Percentiles rank a stretch among this genome's conserved stretches.
phyloP scores from a whole-genome alignment of 1,140 invertebrate genomes.

The Neodiprion virginianus region DNA sequence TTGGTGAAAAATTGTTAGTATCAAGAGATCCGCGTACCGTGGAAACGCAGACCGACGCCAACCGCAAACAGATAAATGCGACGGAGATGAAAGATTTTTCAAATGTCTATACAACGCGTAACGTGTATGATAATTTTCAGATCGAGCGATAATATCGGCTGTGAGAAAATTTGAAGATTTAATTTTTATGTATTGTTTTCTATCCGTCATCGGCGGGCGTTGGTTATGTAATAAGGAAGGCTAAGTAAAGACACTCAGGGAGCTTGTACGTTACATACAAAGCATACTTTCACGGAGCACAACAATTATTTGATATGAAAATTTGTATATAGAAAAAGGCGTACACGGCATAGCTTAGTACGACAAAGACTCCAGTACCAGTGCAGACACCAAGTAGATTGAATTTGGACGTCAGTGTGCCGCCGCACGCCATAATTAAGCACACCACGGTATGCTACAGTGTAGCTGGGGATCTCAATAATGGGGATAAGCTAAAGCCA shows the following conservation, averaged over 20 bases:
- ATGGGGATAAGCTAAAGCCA: constrained; percentile 36
- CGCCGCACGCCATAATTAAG: constrained; percentile 53
- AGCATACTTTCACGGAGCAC: constrained; percentile 44
- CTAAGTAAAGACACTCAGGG: constrained; percentile 35
- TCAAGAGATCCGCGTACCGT: not conserved
- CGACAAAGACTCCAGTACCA: constrained; percentile 54
- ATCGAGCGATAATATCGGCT: too few species aligned
- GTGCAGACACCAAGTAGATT: constrained; percentile 55
- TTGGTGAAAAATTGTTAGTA: too few species aligned
- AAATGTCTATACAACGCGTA: not conserved
- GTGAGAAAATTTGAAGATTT: not conserved
- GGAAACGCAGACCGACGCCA: not conserved
- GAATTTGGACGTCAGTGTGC: constrained; percentile 44
- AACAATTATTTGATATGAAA: constrained; percentile 32
- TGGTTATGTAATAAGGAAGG: not conserved
- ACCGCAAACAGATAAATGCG: not conserved
- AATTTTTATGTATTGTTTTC: not conserved
- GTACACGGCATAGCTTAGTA: constrained; percentile 56
- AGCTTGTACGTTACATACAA: constrained; percentile 51
- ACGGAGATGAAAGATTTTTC: not conserved
- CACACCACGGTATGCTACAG: constrained; percentile 53
- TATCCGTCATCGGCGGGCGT: not conserved
- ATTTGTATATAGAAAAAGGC: constrained; percentile 35
- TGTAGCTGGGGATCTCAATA: constrained; percentile 37
- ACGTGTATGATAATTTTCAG: not conserved